Evolutionary conservation across 2,888 invertebrate genomes (phyloP), one percentile per base, ranked within the genome.

Genomic region (Athalia circularis): DNA sequence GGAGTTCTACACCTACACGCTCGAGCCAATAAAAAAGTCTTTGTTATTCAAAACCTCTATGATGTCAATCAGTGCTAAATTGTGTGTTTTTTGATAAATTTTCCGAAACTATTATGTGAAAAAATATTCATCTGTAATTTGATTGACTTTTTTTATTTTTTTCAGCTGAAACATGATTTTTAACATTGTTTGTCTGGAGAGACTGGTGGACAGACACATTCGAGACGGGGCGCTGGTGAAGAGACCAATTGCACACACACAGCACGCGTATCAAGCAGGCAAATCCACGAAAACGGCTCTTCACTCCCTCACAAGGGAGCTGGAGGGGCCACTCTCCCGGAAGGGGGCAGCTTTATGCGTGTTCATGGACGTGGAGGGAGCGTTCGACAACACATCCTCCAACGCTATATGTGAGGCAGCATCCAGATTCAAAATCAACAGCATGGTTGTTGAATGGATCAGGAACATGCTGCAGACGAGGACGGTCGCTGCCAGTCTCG

Each of bases 291-390:
- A 78, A n/a, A 6, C 48, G 50, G 48, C 50, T 8, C 65, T 50
- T 0, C 65, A 65, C 13, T 13, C 47, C 48, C 48, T 65, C 7
- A 13, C 47, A n/a, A 45, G 13, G 1, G 13, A 65, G n/a, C 7
- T 65, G 6, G 13, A 65, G 13, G 65, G 65, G 6, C 48, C 65
- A n/a, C 50, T 65, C 1, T 13, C 5, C n/a, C n/a, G 50, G 3
- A 45, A n/a, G 7, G 9, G n/a, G 57, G 78, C 47, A n/a, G 75
- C 77, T 2, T 45, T 83, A 0, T 77, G 81, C 7, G 77, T 78
- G 8, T 81, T 81, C 50, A 48, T 82, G 0, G 81, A 79, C 61
- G 80, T 81, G 3, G 8, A 80, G 29, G 80, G 81, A 6, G 80
- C 81, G 4, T 83, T 81, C 1, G 80, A 81, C 52, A 75, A 68